Evolutionary conservation across 1,140 invertebrate genomes (phyloP), one percentile per base, ranked within the genome.

Genomic region (Streblospio benedicti): DNA sequence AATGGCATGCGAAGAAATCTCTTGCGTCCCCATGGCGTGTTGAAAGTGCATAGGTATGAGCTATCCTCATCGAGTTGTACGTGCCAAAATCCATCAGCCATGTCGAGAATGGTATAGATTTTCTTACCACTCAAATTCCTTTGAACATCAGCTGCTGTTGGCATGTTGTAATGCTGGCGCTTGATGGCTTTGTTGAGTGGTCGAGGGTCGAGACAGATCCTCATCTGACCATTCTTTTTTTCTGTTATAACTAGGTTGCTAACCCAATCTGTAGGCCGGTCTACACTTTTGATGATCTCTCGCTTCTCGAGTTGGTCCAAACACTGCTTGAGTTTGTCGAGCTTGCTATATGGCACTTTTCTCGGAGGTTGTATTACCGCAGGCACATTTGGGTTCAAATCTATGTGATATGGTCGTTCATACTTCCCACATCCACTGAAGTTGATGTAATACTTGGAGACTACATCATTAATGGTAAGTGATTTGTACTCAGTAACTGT

Each of bases 21-120:
- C 30, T 56, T 44, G 5, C 25, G 32, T 20, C 52, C 53, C 53
- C 33, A 56, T 23, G 53, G 33, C 20, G 43, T 58, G 23, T 51
- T 45, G 56, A 23, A 57, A 49, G 58, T 55, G 51, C 59, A 55
- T 12, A 60, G 14, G n/a, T 54, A 44, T 4, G 33, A 60, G 14
- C 28, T 47, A 14, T 43, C 50, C n/a, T 60, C 50, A 33, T 20
- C 31, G 14, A 59, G 45, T 32, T 31, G 27, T 12, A 52, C 27
- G n/a, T 55, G 59, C 38, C 59, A 60, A n/a, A 33, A 52, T n/a
- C 27, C 47, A 59, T 51, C 45, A 16, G 50, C 52, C 44, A 52
- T 59, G 20, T 59, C 57, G 6, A 52, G 32, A 14, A 52, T 41
- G 14, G 57, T 51, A 32, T 51, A 59, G 1, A 59, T n/a, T 1